These are phyloP conservation scores for Antrozous pallidus DNA, from an alignment of 2,797 vertebrate species.

Conservation along the genomic window DNA sequence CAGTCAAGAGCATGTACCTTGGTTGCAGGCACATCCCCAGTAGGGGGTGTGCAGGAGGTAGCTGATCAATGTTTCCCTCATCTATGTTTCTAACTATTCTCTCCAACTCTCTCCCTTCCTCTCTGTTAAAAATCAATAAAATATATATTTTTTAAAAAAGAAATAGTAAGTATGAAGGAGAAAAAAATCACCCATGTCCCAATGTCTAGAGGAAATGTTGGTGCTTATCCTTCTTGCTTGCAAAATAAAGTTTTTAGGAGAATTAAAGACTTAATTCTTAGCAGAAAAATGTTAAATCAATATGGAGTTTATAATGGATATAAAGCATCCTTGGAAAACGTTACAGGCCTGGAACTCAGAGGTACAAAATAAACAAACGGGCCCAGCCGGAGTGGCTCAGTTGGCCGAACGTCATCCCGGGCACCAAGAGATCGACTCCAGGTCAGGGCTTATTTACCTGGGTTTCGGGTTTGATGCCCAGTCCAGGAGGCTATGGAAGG, in stretches of 20 bases:
- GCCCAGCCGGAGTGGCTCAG: neutral
- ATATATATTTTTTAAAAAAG: no score
- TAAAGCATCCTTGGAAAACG: conserved; percentile 13
- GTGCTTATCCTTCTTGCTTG: neutral
- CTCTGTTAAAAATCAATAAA: no score
- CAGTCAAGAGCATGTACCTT: no score
- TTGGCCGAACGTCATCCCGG: neutral
- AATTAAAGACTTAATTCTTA: neutral
- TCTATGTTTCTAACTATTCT: no score
- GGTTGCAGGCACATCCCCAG: no score
- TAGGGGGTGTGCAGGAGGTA: no score
- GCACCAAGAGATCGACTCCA: neutral
- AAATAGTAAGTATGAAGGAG: neutral
- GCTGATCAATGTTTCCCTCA: no score
- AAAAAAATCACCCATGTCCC: neutral
- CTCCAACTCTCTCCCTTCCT: no score
- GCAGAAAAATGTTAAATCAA: neutral
- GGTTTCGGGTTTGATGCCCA: neutral
- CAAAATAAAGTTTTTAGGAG: neutral
- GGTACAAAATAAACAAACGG: neutral
- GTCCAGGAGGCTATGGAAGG: neutral
- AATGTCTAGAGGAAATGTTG: neutral
- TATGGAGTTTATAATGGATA: neutral
- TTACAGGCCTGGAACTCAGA: neutral
- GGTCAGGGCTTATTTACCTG: neutral